Evolutionary conservation across 2,888 invertebrate genomes (phyloP).

Genomic region (Coecobrya sp.): DNA sequence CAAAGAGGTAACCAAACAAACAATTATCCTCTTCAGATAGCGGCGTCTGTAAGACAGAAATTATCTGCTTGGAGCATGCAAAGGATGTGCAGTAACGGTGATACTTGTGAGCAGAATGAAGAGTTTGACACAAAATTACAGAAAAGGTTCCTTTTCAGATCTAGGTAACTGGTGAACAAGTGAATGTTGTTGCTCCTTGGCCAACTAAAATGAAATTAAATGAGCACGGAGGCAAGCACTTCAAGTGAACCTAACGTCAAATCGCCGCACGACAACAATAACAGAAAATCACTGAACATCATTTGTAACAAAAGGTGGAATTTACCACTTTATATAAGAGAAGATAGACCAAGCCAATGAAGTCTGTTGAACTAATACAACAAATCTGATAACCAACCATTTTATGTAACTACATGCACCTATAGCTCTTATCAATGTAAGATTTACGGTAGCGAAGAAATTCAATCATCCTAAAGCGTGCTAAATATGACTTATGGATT

Average conservation of each 20-base stretch:
- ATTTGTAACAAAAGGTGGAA: slow-evolving; percentile 18
- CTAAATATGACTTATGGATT: not conserved
- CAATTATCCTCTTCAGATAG: not conserved
- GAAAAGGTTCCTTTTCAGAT: slow-evolving; percentile 42
- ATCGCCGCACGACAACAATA: not conserved
- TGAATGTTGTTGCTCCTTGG: slow-evolving; percentile 80
- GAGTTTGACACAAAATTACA: slow-evolving; percentile 55
- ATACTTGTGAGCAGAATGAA: not conserved
- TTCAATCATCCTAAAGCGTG: not conserved
- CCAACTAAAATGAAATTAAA: slow-evolving; percentile 76
- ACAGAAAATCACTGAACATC: slow-evolving; percentile 3
- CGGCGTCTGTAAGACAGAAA: not conserved
- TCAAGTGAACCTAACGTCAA: slow-evolving; percentile 44
- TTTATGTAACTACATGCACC: not conserved
- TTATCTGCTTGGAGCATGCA: no score
- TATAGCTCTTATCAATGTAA: not conserved
- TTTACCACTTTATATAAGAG: not conserved
- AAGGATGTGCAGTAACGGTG: not conserved
- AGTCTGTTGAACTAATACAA: slow-evolving; percentile 6
- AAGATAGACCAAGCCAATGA: not conserved
- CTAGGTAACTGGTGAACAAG: slow-evolving; percentile 75
- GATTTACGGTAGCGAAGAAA: not conserved
- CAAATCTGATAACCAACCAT: not conserved
- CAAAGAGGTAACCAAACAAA: not conserved
- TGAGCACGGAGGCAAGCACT: slow-evolving; percentile 43